phyloP scores from a whole-genome alignment of 2,888 invertebrate species.

The Halictus ligatus region DNA sequence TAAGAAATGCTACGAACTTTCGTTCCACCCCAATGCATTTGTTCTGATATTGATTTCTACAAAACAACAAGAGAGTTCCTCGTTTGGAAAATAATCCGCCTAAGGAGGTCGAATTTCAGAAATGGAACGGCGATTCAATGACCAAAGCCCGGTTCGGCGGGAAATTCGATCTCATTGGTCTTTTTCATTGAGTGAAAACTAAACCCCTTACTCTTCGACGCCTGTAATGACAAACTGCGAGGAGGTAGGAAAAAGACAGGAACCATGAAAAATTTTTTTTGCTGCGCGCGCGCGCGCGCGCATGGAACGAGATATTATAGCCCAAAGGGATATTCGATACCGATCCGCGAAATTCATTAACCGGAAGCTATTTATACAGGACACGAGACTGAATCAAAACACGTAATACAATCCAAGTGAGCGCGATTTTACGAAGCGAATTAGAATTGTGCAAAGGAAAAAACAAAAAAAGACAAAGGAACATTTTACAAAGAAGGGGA shows the following conservation, averaged over 20 bases:
- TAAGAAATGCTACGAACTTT: too few relatives aligned
- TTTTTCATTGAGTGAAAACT: slow-evolving; percentile 26
- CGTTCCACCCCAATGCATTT: too few relatives aligned
- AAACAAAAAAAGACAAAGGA: too few relatives aligned
- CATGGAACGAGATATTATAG: slow-evolving; percentile 14
- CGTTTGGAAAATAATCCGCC: slow-evolving; percentile 20
- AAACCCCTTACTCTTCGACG: slow-evolving; percentile 12
- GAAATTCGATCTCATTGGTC: slow-evolving; percentile 34
- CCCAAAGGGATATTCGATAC: slow-evolving; percentile 62
- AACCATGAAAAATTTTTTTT: slow-evolving; percentile 36
- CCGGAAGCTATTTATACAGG: slow-evolving; percentile 48
- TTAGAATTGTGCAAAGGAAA: not conserved
- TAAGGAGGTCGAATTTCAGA: slow-evolving; percentile 31
- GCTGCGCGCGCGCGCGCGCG: too few relatives aligned
- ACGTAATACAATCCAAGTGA: not conserved
- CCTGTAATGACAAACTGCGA: not conserved
- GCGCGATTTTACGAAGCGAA: not conserved
- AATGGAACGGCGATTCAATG: slow-evolving; percentile 6
- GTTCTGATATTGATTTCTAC: not conserved
- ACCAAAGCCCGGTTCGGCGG: not conserved
- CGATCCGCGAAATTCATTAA: slow-evolving; percentile 56
- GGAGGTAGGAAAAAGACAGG: not conserved
- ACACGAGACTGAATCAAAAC: not conserved
- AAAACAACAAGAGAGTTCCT: not conserved
- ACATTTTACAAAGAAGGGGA: too few relatives aligned